A percentile compares a stretch with the other conserved stretches of the same genome.
These are phyloP conservation scores for Hypsopygia costalis DNA, from an alignment of 2,888 invertebrate genomes.

Conservation along the genomic window DNA sequence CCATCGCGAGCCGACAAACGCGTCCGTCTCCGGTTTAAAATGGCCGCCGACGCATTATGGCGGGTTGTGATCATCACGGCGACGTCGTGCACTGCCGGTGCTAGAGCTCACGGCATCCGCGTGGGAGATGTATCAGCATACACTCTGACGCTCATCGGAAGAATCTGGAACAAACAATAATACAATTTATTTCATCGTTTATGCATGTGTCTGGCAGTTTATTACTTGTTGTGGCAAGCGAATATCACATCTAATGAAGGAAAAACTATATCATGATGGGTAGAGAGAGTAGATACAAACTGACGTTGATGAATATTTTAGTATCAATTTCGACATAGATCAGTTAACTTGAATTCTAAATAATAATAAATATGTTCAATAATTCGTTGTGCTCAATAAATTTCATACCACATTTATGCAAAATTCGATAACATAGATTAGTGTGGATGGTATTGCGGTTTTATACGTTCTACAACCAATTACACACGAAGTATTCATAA, in stretches of 20 bases:
- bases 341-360: background rate
- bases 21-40: slow-evolving; percentile 72
- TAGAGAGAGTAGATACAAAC: no score
- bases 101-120: slow-evolving; percentile 71
- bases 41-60: slow-evolving; percentile 77
- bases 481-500: background rate
- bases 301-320: background rate
- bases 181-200: slow-evolving; percentile 3
- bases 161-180: slow-evolving; percentile 50
- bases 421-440: slow-evolving; percentile 1
- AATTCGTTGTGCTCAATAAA: background rate
- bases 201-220: no score
- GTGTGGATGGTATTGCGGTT: background rate
- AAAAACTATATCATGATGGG: no score
- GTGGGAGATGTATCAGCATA: slow-evolving; percentile 37
- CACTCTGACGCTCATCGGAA: slow-evolving; percentile 50
- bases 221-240: no score
- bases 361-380: background rate
- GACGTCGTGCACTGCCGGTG: slow-evolving; percentile 62
- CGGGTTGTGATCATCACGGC: slow-evolving; percentile 80
- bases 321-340: background rate
- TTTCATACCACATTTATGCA: background rate
- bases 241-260: no score
- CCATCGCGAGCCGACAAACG: slow-evolving; percentile 74
- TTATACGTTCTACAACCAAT: slow-evolving; percentile 2